A percentile compares a stretch with the other conserved stretches of the same genome.
These are phyloP conservation scores for Suncus etruscus DNA, from an alignment of 2,113 vertebrate genomes.

Conservation along the genomic window DNA sequence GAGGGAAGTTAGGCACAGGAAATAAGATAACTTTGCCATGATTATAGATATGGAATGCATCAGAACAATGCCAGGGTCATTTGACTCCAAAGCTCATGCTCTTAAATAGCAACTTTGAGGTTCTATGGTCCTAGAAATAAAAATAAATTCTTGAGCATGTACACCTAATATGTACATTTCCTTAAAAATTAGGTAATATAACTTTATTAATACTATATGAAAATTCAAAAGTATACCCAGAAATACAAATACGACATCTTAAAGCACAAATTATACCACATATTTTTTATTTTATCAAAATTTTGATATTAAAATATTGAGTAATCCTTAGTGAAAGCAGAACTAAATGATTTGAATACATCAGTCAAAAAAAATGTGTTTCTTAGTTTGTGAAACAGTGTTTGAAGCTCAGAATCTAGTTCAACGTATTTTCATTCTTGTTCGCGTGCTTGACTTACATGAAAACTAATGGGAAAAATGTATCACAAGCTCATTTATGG, in stretches of 20 bases:
- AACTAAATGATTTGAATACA: background rate
- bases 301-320: background rate
- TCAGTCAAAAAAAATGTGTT: background rate
- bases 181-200: background rate
- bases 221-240: background rate
- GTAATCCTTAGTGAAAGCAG: conserved; percentile 12
- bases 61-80: background rate
- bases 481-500: background rate
- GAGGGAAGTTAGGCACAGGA: background rate
- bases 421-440: conserved; percentile 14
- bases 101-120: background rate
- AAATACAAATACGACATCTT: background rate
- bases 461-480: background rate
- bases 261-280: background rate
- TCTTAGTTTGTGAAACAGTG: conserved; percentile 20
- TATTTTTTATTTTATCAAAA: background rate
- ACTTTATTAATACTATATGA: background rate
- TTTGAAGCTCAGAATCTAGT: conserved; percentile 16
- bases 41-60: background rate
- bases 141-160: background rate
- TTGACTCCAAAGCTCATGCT: background rate
- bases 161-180: background rate
- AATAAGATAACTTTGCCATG: background rate
- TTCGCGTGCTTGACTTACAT: background rate
- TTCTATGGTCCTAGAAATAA: background rate